Base-by-base conservation (phyloP, 2,888 invertebrate species). In the Microplitis manilae region DNA sequence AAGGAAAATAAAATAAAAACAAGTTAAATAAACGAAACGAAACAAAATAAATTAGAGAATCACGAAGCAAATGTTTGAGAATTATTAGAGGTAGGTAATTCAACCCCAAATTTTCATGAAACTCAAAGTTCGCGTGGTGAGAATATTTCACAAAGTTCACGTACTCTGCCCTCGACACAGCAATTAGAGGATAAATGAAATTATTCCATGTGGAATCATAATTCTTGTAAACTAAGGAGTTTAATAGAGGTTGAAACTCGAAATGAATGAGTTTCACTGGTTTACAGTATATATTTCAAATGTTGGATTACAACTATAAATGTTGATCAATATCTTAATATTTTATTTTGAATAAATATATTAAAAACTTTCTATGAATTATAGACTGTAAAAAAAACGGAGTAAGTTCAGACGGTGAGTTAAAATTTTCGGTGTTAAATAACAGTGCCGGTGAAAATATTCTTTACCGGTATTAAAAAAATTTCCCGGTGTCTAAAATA, bases 121-220 rank as follows among this genome's bases (percentile, higher is more conserved):
- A 72, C 67, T 40, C 68, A 76, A 77, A 77, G 77, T 77, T 77
- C 68, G 40, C 64, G 70, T 20, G 69, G 62, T 50, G 50, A 64
- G 65, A 77, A 77, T 77, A 77, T 74, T 77, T 73, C 77, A 74
- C 73, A 40, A 60, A 70, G 65, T 77, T 77, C 65, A 59, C 15
- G 15, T 7, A 39, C 73, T 17, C 77, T 70, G 64, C 64, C 39
- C 73, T 68, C 30, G 60, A 74, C 70, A 64, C 59, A 64, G 73
- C 70, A 77, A 77, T 77, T 77, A 77, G 67, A 67, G 65, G 60
- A 71, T 76, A 64, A 76, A 72, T 62, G 72, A 77, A 77, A 77
- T 77, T 77, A 77, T 77, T 77, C 77, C 77, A 50, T 68, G 69
- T 74, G 77, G 69, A 77, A 73, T 74, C 70, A 73, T 74, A 59